These are phyloP conservation scores for Struthidea cinerea DNA, from an alignment of 2,113 vertebrate species.

Conservation along the genomic window DNA sequence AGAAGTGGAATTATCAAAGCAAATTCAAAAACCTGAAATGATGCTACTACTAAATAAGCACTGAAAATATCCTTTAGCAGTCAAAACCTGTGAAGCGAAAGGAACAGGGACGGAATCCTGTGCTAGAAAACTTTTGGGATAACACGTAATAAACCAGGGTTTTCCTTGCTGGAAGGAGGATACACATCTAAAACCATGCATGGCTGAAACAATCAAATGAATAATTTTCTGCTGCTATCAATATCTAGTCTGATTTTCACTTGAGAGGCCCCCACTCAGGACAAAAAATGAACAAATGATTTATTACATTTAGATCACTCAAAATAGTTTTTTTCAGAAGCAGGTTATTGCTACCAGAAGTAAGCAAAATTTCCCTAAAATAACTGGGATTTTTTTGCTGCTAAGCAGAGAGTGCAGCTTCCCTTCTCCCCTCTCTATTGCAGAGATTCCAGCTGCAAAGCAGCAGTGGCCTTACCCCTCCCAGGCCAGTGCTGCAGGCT, in stretches of 20 bases:
- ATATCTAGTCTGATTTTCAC: background rate
- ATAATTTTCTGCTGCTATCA: background rate
- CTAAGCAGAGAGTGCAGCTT: background rate
- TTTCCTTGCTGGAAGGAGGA: background rate
- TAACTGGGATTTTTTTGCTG: background rate
- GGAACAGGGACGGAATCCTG: background rate
- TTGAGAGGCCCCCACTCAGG: background rate
- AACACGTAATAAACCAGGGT: background rate
- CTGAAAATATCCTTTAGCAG: background rate
- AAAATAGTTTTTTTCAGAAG: background rate
- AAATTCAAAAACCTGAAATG: background rate
- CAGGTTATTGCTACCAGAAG: background rate
- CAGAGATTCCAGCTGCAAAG: background rate
- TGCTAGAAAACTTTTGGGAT: background rate
- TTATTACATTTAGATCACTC: background rate
- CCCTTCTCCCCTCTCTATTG: background rate
- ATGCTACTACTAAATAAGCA: background rate
- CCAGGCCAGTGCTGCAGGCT: background rate
- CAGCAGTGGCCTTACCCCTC: background rate
- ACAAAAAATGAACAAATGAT: background rate
- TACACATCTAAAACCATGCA: background rate
- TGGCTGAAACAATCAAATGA: background rate
- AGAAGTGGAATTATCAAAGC: background rate
- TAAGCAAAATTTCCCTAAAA: background rate
- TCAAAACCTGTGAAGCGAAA: background rate